Percentiles rank a stretch among this genome's conserved stretches.
These are phyloP conservation scores for Proterorhinus semilunaris DNA, from an alignment of 2,113 vertebrate species.

Conservation along the genomic window DNA sequence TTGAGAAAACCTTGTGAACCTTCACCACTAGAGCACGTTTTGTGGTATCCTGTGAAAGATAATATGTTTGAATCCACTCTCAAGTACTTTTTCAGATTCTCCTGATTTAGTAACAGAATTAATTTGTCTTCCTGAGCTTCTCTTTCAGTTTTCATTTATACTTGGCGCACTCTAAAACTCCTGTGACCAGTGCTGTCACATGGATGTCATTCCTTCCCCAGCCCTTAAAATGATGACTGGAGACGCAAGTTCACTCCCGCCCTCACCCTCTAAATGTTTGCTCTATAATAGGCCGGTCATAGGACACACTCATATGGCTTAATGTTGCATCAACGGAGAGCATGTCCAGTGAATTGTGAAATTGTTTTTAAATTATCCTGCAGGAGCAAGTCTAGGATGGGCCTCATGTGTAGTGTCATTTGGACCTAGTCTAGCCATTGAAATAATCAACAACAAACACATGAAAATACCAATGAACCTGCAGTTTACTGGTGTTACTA, in stretches of 20 bases:
- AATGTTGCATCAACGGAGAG: neutral
- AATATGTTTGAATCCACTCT: neutral
- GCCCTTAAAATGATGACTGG: slow-evolving; percentile 13
- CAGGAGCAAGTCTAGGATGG: no score
- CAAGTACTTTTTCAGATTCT: neutral
- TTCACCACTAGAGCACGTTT: neutral
- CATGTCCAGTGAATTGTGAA: no score
- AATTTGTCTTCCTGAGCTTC: neutral
- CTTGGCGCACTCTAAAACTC: neutral
- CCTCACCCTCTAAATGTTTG: slow-evolving; percentile 32
- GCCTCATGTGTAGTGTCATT: no score
- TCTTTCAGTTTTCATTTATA: neutral
- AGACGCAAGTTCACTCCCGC: slow-evolving; percentile 47
- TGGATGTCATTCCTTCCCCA: slow-evolving; percentile 44
- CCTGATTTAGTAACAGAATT: neutral
- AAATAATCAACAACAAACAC: no score
- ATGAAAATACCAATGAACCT: no score
- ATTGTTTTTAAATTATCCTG: no score
- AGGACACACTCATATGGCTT: slow-evolving; percentile 41
- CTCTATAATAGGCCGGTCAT: slow-evolving; percentile 52
- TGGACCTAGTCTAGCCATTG: no score
- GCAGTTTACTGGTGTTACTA: no score
- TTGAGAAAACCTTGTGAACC: neutral
- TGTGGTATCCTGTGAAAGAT: neutral
- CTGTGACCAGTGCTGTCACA: slow-evolving; percentile 33